These are phyloP conservation scores for Anadara kagoshimensis DNA, from an alignment of 1,140 invertebrate genomes.

Conservation along the genomic window DNA sequence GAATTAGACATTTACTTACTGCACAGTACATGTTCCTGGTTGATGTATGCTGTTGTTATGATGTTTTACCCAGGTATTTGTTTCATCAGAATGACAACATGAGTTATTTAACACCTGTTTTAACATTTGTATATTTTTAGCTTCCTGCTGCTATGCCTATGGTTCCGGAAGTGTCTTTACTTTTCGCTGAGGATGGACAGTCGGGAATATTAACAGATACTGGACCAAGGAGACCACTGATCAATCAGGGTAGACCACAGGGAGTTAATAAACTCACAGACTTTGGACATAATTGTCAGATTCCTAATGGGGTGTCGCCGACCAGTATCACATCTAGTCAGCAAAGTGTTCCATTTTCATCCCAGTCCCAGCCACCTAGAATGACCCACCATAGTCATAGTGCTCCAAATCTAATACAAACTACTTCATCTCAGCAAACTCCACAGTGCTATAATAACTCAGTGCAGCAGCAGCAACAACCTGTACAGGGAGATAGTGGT, in stretches of 20 bases:
- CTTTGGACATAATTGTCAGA: not conserved
- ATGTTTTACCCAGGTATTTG: not conserved
- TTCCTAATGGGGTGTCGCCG: not conserved
- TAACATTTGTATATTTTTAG: conserved; percentile 26
- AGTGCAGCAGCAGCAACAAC: conserved; percentile 1
- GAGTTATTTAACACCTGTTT: not conserved
- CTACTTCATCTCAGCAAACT: conserved; percentile 1
- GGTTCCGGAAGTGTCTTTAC: conserved; percentile 68
- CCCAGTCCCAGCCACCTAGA: not conserved
- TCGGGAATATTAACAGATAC: conserved; percentile 27
- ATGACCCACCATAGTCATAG: conserved; percentile 15
- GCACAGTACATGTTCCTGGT: too few species aligned
- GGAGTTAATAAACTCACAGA: conserved; percentile 31
- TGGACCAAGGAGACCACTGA: conserved; percentile 27
- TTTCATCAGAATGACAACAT: not conserved
- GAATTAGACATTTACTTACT: too few species aligned
- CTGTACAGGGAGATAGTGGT: not conserved
- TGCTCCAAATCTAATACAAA: conserved; percentile 28
- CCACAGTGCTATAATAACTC: conserved; percentile 2
- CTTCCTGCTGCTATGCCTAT: conserved; percentile 48
- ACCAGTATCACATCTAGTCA: conserved; percentile 1
- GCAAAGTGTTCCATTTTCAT: not conserved
- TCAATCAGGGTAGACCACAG: conserved; percentile 32
- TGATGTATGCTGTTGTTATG: not conserved
- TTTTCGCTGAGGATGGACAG: conserved; percentile 60